These are phyloP conservation scores for Capra hircus DNA, from an alignment of 2,113 vertebrate genomes.

Conservation along the genomic window DNA sequence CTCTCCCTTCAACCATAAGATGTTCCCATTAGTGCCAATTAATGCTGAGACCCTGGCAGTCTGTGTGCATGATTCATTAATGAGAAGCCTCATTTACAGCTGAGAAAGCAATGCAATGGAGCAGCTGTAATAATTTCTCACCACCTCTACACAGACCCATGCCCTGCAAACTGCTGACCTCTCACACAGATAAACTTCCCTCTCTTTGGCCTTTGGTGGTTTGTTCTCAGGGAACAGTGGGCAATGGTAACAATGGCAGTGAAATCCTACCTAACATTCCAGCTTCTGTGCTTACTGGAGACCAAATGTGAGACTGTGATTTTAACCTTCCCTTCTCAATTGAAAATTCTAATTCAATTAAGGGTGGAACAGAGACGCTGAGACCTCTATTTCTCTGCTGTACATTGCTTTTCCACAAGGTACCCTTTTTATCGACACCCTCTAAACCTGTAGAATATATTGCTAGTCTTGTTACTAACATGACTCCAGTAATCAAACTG, in stretches of 20 bases:
- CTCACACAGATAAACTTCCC: background rate
- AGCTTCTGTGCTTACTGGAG: background rate
- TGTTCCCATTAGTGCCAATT: conserved; percentile 54
- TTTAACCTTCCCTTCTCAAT: background rate
- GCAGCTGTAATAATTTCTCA: background rate
- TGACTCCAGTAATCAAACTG: background rate
- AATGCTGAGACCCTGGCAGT: conserved; percentile 36
- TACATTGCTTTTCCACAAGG: background rate
- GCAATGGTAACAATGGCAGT: background rate
- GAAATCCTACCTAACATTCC: background rate
- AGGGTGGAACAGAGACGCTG: background rate
- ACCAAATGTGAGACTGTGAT: background rate
- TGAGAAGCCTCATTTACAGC: conserved; percentile 23
- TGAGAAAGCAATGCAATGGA: background rate
- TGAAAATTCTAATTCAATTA: conserved; percentile 20
- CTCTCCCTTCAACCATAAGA: conserved; percentile 27
- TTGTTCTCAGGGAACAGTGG: background rate
- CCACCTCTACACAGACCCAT: background rate
- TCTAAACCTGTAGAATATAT: background rate
- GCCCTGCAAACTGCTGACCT: background rate
- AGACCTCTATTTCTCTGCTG: background rate
- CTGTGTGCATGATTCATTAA: conserved; percentile 47
- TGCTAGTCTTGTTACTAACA: background rate
- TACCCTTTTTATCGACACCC: background rate
- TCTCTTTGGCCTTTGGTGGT: background rate